Percentiles rank a stretch among this genome's conserved stretches.
Conservation (phyloP, 2,797 vertebrate species). For the Enteromius mattozi region DNA sequence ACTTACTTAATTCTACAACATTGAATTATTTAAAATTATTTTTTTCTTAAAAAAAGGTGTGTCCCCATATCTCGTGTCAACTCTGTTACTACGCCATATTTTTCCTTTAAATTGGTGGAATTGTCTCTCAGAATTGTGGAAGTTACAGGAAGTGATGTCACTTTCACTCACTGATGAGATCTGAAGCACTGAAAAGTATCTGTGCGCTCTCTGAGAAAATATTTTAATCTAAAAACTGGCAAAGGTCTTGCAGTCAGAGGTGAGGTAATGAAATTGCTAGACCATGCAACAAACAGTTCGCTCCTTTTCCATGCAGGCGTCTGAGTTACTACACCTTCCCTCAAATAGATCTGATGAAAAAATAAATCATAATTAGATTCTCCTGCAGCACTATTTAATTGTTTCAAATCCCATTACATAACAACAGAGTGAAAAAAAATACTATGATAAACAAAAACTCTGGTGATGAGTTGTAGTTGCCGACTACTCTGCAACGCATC, state of each 20-base stretch:
- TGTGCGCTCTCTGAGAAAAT: too few relatives aligned
- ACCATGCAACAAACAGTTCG: neutral
- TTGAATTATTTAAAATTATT: too few relatives aligned
- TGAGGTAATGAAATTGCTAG: neutral
- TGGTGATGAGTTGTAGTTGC: neutral
- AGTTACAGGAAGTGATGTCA: too few relatives aligned
- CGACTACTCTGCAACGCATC: neutral
- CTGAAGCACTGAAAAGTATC: too few relatives aligned
- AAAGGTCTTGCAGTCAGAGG: neutral
- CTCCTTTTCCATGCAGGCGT: neutral
- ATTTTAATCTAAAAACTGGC: too few relatives aligned
- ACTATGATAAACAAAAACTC: neutral
- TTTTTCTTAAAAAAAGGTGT: too few relatives aligned
- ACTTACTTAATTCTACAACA: too few relatives aligned
- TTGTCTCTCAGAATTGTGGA: too few relatives aligned
- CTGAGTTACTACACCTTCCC: neutral
- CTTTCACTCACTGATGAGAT: too few relatives aligned
- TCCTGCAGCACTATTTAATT: neutral
- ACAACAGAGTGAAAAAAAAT: neutral
- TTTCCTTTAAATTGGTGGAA: too few relatives aligned
- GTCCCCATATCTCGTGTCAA: too few relatives aligned
- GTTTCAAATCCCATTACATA: neutral
- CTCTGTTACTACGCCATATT: too few relatives aligned
- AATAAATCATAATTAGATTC: neutral
- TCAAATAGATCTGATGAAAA: neutral